Evolutionary conservation across 2,888 invertebrate genomes (phyloP), one percentile per base, ranked within the genome.

Genomic region (Caenorhabditis imperialis): DNA sequence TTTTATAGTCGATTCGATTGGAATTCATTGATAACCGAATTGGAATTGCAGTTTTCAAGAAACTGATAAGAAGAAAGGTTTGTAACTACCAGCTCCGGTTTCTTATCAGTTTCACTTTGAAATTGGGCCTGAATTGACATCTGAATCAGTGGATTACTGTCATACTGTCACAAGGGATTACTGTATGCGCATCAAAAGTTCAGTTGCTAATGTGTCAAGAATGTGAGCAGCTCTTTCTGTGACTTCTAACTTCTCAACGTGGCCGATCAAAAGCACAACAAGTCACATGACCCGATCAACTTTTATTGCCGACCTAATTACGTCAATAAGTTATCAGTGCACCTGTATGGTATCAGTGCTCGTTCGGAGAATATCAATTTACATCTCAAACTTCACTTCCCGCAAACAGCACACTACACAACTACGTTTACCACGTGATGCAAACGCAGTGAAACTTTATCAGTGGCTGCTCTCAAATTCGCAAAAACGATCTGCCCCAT

Each of bases 401-500:
- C 27, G 42, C 60, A 42, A 50, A 18, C 20, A 37, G 5, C 16
- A 2, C n/a, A 12, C 23, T 48, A 23, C 47, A 25, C n/a, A 35
- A 48, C 12, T 48, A 38, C 54, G 20, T 33, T 3, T 23, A 16
- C n/a, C 14, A 23, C 35, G n/a, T 35, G 16, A 38, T 25, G 25
- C 16, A 3, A 16, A 37, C 42, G 30, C n/a, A 5, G 18, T 18
- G n/a, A 27, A 22, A 3, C 16, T 35, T 16, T 5, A 18, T 0
- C 2, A n/a, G 12, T 1, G 6, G 14, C 25, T 2, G 37, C 23
- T 14, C 37, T 16, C 53, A 63, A 50, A 53, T 30, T 42, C 30
- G 40, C 57, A 61, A 73, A 78, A 78, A 75, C 22, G 3, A 50
- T 79, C 74, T 79, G 79, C 79, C 73, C 79, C 77, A 77, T 77